A percentile compares a stretch with the other conserved stretches of the same genome.
phyloP scores from a whole-genome alignment of 1,140 invertebrate genomes.

The Philotrypesis tridentata region DNA sequence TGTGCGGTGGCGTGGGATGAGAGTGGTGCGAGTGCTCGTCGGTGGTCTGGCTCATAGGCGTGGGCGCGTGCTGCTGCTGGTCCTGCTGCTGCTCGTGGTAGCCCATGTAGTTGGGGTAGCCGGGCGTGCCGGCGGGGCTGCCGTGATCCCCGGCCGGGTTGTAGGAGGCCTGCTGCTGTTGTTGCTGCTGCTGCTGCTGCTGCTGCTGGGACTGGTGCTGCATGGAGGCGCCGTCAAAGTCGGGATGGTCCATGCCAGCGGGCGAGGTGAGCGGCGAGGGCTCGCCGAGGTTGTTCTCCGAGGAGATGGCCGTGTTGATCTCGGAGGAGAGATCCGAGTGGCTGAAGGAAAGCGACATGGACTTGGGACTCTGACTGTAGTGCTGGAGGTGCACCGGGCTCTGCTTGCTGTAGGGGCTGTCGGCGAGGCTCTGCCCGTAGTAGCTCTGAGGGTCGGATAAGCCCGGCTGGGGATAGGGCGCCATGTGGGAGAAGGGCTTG shows the following conservation, averaged over 20 bases:
- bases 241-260: conserved; percentile 77
- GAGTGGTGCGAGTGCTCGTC: conserved; percentile 70
- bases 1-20: conserved; percentile 69
- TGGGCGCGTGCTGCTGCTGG: conserved; percentile 66
- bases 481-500: conserved; percentile 70
- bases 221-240: conserved; percentile 81
- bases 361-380: conserved; percentile 76
- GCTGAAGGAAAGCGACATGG: conserved; percentile 79
- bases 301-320: conserved; percentile 85
- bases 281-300: conserved; percentile 76
- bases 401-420: conserved; percentile 71
- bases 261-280: conserved; percentile 79
- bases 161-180: conserved; percentile 68
- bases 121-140: conserved; percentile 65
- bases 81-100: conserved; percentile 68
- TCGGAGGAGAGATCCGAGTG: conserved; percentile 85
- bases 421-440: conserved; percentile 64
- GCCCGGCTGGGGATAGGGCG: conserved; percentile 67
- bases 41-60: conserved; percentile 65
- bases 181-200: conserved; percentile 70
- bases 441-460: conserved; percentile 53
- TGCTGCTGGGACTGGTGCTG: conserved; percentile 72
- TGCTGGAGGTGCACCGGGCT: conserved; percentile 72
- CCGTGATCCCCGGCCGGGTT: conserved; percentile 67
- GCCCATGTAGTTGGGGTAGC: conserved; percentile 68